phyloP scores from a whole-genome alignment of 2,888 invertebrate species.

The Calameuta idolon region DNA sequence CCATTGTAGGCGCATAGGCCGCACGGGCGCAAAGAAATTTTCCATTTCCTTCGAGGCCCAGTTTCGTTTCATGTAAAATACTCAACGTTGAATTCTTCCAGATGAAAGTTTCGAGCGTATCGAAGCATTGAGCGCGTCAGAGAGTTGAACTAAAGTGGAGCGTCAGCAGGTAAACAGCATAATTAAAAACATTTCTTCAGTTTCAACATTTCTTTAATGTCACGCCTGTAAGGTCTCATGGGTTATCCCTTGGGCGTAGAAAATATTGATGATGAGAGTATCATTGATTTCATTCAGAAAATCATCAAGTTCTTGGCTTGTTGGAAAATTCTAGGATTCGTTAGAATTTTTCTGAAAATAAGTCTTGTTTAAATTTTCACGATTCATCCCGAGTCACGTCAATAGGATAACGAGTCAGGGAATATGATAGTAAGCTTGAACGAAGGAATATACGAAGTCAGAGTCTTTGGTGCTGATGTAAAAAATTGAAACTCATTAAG shows the following conservation, averaged over 20 bases:
- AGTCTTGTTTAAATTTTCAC: not conserved
- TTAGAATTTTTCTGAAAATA: not conserved
- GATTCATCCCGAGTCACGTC: not conserved
- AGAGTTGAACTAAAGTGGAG: not conserved
- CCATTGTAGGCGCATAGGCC: not conserved
- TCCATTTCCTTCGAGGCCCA: not conserved
- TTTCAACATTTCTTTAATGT: not conserved
- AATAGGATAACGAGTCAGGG: not conserved
- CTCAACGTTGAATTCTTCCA: not conserved
- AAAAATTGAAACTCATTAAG: conserved; percentile 32
- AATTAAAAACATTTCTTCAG: not conserved
- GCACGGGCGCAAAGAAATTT: not conserved
- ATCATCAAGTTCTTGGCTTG: not conserved
- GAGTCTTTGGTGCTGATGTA: conserved; percentile 3
- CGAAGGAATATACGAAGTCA: conserved; percentile 12
- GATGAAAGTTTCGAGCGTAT: not conserved
- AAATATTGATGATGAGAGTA: not conserved
- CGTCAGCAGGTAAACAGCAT: not conserved
- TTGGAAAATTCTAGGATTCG: not conserved
- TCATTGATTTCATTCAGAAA: not conserved
- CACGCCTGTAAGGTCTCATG: not conserved
- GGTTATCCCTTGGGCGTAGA: not conserved
- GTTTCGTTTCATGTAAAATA: not conserved
- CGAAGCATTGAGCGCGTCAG: not conserved
- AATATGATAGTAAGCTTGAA: not conserved